Conservation (phyloP, 2,113 vertebrate species). For the Urocynchramus pylzowi region DNA sequence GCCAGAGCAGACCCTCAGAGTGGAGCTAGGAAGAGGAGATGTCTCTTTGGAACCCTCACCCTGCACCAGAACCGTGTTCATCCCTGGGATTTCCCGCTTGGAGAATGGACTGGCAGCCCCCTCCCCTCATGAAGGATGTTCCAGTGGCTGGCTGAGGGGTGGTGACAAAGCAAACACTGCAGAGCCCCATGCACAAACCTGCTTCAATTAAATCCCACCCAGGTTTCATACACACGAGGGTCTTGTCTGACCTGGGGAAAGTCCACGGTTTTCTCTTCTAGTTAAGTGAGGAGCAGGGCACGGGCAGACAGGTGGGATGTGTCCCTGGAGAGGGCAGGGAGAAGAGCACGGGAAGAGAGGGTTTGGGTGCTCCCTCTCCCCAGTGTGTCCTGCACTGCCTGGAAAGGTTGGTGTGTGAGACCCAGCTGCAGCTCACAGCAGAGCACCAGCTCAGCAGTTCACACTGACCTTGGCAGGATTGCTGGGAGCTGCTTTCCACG, state of each 20-base stretch:
- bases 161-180: not conserved
- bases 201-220: not conserved
- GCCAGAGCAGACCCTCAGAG: not conserved
- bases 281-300: not conserved
- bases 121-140: rapidly evolving
- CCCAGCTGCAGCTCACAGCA: not conserved
- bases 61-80: not conserved
- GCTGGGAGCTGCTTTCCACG: not conserved
- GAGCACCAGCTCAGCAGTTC: not conserved
- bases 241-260: not conserved
- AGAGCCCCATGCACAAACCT: not conserved
- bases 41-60: not conserved
- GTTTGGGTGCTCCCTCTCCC: not conserved
- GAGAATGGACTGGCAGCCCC: not conserved
- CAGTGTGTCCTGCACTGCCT: not conserved
- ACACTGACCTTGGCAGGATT: not conserved
- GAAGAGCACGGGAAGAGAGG: not conserved
- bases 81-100: not conserved
- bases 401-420: not conserved
- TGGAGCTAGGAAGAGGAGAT: not conserved
- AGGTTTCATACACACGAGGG: not conserved
- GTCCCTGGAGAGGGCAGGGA: not conserved
- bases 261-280: not conserved
- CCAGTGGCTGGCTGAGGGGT: not conserved
- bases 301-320: not conserved